Evolutionary conservation across 2,888 invertebrate species (phyloP), one percentile per base, ranked within the genome.

Genomic region (Entomobrya multifasciata): DNA sequence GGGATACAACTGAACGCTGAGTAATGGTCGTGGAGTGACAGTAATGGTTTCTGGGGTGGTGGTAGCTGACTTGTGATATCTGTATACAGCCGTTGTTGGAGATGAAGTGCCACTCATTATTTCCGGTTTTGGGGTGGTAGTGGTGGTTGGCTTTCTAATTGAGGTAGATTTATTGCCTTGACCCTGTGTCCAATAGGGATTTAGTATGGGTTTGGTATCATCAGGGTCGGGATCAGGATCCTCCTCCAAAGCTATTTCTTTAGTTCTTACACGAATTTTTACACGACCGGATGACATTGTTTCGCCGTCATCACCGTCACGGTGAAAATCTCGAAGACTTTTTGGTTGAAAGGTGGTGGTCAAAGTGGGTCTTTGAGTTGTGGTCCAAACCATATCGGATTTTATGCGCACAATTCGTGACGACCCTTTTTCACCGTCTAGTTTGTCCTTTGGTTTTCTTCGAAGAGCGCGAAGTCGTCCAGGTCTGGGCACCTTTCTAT

Each of bases 1-100:
- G 0, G 77, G 70, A 25, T 67, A 81, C 10, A 87, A 20, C n/a
- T 78, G 55, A 0, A 87, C 87, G 27, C 49, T 77, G 1, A 87
- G 49, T 55, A 87, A 17, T 0, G 87, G 87, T n/a, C 87, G n/a
- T 15, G 87, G 87, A n/a, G 87, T 77, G 17, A 82, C 72, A 0
- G 77, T 87, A 1, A 80, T 8, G 0, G 47, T 25, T 13, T 11
- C 36, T 1, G 10, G 36, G 2, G 6, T 25, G 30, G 79, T 15
- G 17, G 47, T 13, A 6, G 60, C 17, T 0, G 20, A 11, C 49
- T 25, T 10, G 4, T 25, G 47, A 41, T 67, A 67, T 2, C 25
- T n/a, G 25, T 70, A 67, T 0, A 70, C 67, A 6, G 36, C 67
- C 6, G 80, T 8, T 0, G 72, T 47, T 0, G 81, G 81, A n/a